Evolutionary conservation across 2,797 vertebrate genomes (phyloP).

Genomic region (Allobates femoralis): DNA sequence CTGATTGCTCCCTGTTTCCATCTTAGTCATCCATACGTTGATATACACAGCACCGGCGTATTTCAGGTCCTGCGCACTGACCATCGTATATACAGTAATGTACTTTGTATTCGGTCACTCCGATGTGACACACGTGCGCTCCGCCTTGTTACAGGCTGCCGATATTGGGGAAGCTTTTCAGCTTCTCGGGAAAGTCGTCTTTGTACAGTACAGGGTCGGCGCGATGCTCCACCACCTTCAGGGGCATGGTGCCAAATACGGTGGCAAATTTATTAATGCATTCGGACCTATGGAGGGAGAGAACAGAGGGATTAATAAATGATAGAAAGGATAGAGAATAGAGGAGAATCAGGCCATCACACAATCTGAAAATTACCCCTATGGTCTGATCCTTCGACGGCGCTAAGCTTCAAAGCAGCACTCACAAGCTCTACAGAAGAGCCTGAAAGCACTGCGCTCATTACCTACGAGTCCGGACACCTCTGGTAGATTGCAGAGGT

Average conservation of each 20-base stretch:
- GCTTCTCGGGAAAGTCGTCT: conserved; percentile 97
- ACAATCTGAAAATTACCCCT: background rate
- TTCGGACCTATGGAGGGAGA: conserved; percentile 82
- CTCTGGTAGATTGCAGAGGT: too few relatives aligned
- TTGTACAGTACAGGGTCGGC: conserved; percentile 97
- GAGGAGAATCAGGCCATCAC: background rate
- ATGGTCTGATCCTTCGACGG: too few relatives aligned
- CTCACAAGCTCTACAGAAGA: too few relatives aligned
- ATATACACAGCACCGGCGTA: background rate
- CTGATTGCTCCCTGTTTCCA: background rate
- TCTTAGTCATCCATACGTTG: background rate
- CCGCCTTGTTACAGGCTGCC: conserved; percentile 86
- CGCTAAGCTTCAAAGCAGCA: too few relatives aligned
- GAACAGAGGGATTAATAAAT: background rate
- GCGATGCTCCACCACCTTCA: conserved; percentile 97
- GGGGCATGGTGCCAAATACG: conserved; percentile 96
- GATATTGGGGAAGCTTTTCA: conserved; percentile 98
- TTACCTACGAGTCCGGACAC: too few relatives aligned
- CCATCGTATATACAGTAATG: background rate
- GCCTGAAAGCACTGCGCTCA: too few relatives aligned
- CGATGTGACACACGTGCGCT: background rate
- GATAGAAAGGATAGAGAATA: background rate
- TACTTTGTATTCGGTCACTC: background rate
- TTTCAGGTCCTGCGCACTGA: background rate
- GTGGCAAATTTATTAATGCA: conserved; percentile 99